phyloP scores from a whole-genome alignment of 2,797 vertebrate genomes.

The Antennarius maculatus region DNA sequence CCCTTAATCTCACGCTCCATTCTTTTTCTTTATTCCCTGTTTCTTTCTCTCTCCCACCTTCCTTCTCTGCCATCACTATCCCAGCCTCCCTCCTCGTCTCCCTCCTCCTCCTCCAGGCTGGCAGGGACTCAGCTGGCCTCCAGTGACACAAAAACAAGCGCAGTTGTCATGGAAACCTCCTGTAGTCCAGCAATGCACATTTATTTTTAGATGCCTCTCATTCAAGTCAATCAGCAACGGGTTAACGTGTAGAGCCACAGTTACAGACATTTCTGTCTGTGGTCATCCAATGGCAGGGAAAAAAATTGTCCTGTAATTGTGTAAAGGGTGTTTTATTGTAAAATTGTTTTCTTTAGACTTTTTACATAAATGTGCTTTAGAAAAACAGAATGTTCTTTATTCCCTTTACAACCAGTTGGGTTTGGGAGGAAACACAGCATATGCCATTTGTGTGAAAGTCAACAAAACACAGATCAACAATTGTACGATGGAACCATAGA shows the following conservation, averaged over 20 bases:
- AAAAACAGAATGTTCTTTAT: constrained; percentile 2
- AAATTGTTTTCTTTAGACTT: constrained; percentile 13
- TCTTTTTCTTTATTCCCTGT: constrained; percentile 4
- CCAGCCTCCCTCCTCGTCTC: background rate
- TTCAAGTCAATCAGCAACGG: constrained; percentile 67
- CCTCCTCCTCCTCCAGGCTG: constrained; percentile 35
- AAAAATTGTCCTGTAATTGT: background rate
- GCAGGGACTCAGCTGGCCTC: constrained; percentile 73
- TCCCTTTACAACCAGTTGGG: background rate
- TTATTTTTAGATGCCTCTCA: constrained; percentile 82
- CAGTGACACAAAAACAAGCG: constrained; percentile 79
- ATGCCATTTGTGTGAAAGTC: background rate
- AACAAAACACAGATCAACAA: background rate
- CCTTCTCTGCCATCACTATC: constrained; percentile 4
- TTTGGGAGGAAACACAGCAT: background rate
- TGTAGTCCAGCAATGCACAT: constrained; percentile 68
- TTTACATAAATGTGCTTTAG: constrained; percentile 15
- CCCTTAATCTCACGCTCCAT: background rate
- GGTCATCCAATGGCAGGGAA: constrained; percentile 10
- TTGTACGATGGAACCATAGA: background rate
- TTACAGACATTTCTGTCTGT: constrained; percentile 40
- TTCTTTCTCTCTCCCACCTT: constrained; percentile 4
- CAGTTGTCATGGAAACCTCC: constrained; percentile 79
- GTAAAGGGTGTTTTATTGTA: constrained; percentile 3
- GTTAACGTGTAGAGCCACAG: constrained; percentile 67